Percentiles rank a stretch among this genome's conserved stretches.
Evolutionary conservation across 2,888 invertebrate species (phyloP).

Genomic region (Keiferia lycopersicella): DNA sequence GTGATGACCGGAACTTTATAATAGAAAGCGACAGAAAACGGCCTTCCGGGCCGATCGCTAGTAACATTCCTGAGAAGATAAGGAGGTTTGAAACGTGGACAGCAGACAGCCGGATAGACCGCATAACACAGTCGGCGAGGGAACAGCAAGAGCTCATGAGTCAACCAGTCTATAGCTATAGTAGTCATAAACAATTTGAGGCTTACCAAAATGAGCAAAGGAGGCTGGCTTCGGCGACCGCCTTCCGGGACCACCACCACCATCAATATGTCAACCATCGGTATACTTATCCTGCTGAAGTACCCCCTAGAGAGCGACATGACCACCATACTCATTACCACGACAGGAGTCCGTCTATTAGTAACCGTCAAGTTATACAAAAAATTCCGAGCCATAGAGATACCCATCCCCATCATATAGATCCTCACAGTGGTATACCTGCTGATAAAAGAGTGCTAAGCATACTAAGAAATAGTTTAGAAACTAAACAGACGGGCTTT

Average conservation of each 20-base stretch:
- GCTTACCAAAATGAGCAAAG: slow-evolving; percentile 71
- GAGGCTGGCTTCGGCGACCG: slow-evolving; percentile 48
- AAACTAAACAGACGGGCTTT: slow-evolving; percentile 81
- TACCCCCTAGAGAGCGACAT: slow-evolving; percentile 53
- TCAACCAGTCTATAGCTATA: slow-evolving; percentile 71
- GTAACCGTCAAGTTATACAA: slow-evolving; percentile 66
- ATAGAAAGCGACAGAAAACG: slow-evolving; percentile 71
- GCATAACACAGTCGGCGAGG: slow-evolving; percentile 59
- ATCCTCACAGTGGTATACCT: slow-evolving; percentile 68
- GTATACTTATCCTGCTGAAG: slow-evolving; percentile 59
- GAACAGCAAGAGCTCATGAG: slow-evolving; percentile 73
- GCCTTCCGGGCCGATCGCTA: slow-evolving; percentile 62
- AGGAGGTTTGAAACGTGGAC: slow-evolving; percentile 73
- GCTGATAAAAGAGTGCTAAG: slow-evolving; percentile 87
- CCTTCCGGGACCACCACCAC: slow-evolving; percentile 61
- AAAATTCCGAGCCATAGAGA: slow-evolving; percentile 69
- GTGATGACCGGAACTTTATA: slow-evolving; percentile 67
- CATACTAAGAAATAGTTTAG: slow-evolving; percentile 86
- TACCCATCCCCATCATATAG: slow-evolving; percentile 56
- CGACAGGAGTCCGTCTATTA: slow-evolving; percentile 56
- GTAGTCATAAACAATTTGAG: slow-evolving; percentile 70
- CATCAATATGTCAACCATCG: slow-evolving; percentile 51
- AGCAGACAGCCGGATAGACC: slow-evolving; percentile 70
- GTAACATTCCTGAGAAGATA: slow-evolving; percentile 77
- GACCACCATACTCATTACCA: slow-evolving; percentile 64